These are phyloP conservation scores for Triplophysa tibetana DNA, from an alignment of 2,113 vertebrate species.

Conservation along the genomic window DNA sequence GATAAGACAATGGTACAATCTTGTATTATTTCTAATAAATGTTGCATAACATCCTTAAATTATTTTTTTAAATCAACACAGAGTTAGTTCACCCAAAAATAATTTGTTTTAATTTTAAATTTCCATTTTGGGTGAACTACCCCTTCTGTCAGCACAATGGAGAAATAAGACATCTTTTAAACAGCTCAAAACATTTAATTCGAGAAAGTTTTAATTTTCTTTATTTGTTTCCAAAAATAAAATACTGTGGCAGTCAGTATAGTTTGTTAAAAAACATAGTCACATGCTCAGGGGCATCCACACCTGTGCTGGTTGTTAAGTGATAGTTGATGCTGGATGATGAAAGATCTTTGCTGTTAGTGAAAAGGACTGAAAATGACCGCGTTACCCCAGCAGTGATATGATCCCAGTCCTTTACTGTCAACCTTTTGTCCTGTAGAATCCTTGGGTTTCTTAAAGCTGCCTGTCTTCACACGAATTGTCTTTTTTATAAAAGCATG, in stretches of 20 bases:
- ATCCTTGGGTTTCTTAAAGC: background rate
- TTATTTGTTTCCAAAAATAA: background rate
- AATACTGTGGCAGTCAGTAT: background rate
- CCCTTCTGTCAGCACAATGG: too few species aligned
- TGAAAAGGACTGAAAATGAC: background rate
- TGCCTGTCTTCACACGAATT: too few species aligned
- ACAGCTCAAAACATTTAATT: too few species aligned
- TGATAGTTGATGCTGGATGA: conserved; percentile 2
- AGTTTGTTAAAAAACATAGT: background rate
- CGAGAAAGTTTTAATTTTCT: background rate
- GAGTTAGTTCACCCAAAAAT: too few species aligned
- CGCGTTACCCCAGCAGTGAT: background rate
- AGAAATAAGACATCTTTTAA: background rate
- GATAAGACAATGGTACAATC: too few species aligned
- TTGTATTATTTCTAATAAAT: too few species aligned
- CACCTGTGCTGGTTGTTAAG: background rate
- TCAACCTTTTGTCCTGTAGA: background rate
- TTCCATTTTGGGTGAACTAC: too few species aligned
- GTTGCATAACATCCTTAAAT: too few species aligned
- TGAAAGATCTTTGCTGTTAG: background rate
- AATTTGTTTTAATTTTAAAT: too few species aligned
- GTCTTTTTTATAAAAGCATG: background rate
- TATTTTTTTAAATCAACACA: too few species aligned
- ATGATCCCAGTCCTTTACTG: background rate
- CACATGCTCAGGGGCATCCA: background rate